A percentile compares a stretch with the other conserved stretches of the same genome.
phyloP scores from a whole-genome alignment of 2,113 vertebrate genomes.

The Pangasianodon hypophthalmus region DNA sequence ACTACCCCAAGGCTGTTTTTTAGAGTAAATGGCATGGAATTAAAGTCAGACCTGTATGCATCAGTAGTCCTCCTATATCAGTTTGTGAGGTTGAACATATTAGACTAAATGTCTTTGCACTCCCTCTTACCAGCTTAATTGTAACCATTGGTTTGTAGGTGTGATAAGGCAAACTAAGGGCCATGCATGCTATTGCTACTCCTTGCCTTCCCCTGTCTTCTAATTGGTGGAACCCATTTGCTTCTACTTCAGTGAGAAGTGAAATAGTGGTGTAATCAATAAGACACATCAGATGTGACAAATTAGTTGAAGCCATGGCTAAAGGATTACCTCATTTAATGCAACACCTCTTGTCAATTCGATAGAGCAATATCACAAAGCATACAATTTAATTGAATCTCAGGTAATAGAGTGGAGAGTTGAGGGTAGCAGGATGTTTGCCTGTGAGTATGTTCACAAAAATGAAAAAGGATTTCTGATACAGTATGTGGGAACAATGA shows the following conservation, averaged over 20 bases:
- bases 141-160: neutral
- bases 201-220: neutral
- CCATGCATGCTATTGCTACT: neutral
- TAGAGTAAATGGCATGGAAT: neutral
- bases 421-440: neutral
- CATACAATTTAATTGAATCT: slow-evolving; percentile 21
- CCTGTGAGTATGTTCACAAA: neutral
- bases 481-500: neutral
- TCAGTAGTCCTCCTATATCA: neutral
- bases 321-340: slow-evolving; percentile 41
- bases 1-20: neutral
- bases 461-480: neutral
- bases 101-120: neutral
- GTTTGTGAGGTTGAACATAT: neutral
- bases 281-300: slow-evolving; percentile 32
- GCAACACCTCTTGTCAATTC: slow-evolving; percentile 27
- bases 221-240: slow-evolving; percentile 16
- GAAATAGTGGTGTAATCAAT: slow-evolving; percentile 20
- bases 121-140: neutral
- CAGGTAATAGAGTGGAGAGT: slow-evolving; percentile 9
- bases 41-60: neutral
- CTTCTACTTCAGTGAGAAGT: neutral
- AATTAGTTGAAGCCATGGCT: slow-evolving; percentile 24
- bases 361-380: slow-evolving; percentile 3
- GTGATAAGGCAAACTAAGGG: neutral